These are phyloP conservation scores for Acholoe squamosa DNA, from an alignment of 2,888 invertebrate genomes.

Conservation along the genomic window DNA sequence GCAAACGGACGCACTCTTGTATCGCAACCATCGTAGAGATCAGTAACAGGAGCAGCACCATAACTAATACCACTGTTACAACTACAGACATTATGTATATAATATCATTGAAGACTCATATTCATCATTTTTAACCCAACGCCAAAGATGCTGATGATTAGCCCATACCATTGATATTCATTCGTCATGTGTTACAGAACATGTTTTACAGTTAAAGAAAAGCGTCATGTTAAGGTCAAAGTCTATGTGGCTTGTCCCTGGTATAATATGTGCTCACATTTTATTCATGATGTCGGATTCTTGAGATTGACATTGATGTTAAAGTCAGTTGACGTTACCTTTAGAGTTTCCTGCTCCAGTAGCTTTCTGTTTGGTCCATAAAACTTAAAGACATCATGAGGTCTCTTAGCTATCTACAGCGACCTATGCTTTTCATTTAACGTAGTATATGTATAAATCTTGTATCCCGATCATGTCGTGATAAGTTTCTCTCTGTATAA, in stretches of 20 bases:
- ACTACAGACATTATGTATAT: constrained; percentile 22
- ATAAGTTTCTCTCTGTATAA: too few species aligned
- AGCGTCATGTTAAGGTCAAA: too few species aligned
- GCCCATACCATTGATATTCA: constrained; percentile 16
- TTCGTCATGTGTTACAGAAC: not conserved
- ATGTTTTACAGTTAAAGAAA: not conserved
- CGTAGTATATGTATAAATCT: too few species aligned
- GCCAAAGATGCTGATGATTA: constrained; percentile 40
- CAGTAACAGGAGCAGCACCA: not conserved
- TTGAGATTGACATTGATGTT: constrained; percentile 8
- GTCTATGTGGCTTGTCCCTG: not conserved
- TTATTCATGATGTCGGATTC: not conserved
- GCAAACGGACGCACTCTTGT: not conserved
- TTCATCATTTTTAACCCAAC: constrained; percentile 34
- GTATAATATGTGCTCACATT: not conserved
- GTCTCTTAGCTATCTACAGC: not conserved
- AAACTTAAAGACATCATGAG: too few species aligned
- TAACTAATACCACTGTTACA: not conserved
- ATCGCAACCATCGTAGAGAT: not conserved
- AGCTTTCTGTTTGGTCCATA: too few species aligned
- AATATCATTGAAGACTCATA: constrained; percentile 24
- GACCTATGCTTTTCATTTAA: too few species aligned
- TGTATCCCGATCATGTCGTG: too few species aligned
- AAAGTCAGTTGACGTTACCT: not conserved
- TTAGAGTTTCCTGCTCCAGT: not conserved